phyloP scores from a whole-genome alignment of 2,113 vertebrate genomes.

The Gasterosteus nipponicus region DNA sequence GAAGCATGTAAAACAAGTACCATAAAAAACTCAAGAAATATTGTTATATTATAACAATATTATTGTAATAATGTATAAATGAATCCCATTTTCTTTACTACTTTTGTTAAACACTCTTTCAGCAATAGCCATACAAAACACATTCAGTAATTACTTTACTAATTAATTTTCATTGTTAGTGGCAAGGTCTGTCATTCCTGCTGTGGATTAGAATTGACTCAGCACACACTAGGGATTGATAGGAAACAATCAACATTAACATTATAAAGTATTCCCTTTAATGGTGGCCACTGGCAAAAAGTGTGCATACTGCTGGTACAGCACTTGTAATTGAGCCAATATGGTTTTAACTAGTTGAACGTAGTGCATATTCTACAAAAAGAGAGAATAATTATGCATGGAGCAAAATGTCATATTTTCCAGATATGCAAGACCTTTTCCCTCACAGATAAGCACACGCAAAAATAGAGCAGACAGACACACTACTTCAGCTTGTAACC shows the following conservation, averaged over 20 bases:
- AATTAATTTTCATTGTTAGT: not conserved
- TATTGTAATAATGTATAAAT: not conserved
- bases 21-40: not conserved
- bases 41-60: not conserved
- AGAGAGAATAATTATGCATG: constrained; percentile 18
- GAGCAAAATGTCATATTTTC: constrained; percentile 32
- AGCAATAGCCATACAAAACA: not conserved
- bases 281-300: not conserved
- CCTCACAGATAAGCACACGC: constrained; percentile 1
- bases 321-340: not conserved
- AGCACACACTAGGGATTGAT: not conserved
- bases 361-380: not conserved
- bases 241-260: not conserved
- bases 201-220: not conserved
- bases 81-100: not conserved
- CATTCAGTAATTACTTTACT: not conserved
- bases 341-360: not conserved
- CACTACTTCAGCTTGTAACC: constrained; percentile 7
- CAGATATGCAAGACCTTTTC: constrained; percentile 30
- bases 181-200: not conserved
- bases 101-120: not conserved
- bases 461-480: constrained; percentile 16
- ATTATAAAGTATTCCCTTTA: not conserved
- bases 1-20: not conserved
- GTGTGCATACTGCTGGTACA: not conserved